Evolutionary conservation across 2,797 vertebrate genomes (phyloP), one percentile per base, ranked within the genome.

Genomic region (Xiphophorus birchmanni): DNA sequence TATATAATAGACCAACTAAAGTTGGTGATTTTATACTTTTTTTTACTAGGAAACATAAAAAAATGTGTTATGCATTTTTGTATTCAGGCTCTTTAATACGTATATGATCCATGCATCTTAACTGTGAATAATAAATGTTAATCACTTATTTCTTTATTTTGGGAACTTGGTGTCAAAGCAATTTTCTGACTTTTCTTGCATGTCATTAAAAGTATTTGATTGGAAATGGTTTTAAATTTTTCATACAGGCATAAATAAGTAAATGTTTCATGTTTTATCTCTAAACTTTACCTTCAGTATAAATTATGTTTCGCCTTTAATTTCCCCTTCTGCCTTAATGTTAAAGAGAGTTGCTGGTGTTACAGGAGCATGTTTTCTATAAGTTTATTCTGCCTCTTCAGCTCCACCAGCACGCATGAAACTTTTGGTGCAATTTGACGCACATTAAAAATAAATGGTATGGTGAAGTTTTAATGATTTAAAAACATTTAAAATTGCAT

Each of bases 391-490:
- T 48, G 5, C 74, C 47, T 73, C 82, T 44, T 58, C 12, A 73
- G 9, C 26, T 86, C 77, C 84, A 89, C 87, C 86, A 90, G 88
- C 84, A 81, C 32, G 23, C 37, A 56, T 2, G 5, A 35, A 72
- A 65, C 52, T 69, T 79, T 37, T 78, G 87, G 58, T 85, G 84
- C 82, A 76, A 72, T 86, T 91, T 88, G 67, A 83, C 42, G 15
- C 50, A 47, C 76, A 79, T 87, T 83, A 82, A 88, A 81, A 45
- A 85, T 85, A 15, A 0, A 84, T 71, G 32, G 77, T 90, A 84
- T 71, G 32, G 77, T 90, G 58, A 87, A 77, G 40, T 86, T 89
- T 90, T 89, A 84, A 85, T 74, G 50, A 79, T 73, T 44, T 67
- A 54, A 73, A 54, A 73, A 60, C 50, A 23, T 86, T 80, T 75